Conservation (phyloP, 2,797 vertebrate species). For the Tragelaphus oryx region DNA sequence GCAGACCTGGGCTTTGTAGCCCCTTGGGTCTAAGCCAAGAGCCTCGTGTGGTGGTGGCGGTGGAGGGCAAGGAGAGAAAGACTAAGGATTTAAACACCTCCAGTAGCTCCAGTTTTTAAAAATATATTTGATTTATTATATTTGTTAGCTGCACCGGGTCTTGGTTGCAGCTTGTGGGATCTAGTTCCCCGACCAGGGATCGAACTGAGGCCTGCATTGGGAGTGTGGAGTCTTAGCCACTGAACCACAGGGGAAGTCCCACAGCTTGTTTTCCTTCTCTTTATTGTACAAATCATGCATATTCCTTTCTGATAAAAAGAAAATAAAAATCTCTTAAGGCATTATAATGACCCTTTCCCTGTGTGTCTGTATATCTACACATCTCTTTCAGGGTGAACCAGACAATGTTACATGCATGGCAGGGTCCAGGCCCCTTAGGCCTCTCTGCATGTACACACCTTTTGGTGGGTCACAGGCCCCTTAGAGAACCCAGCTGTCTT, state of each 20-base stretch:
- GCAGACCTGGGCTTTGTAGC: rapidly evolving
- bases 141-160: background rate
- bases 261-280: background rate
- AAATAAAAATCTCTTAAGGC: background rate
- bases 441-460: background rate
- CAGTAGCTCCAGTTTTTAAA: background rate
- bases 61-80: background rate
- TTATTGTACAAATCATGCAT: background rate
- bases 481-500: background rate
- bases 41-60: background rate
- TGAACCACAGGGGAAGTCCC: background rate
- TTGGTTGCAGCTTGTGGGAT: background rate
- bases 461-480: background rate
- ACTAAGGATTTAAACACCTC: background rate
- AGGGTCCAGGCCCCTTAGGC: too few species aligned
- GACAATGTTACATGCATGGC: background rate
- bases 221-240: background rate
- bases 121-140: background rate
- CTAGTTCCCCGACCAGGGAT: background rate
- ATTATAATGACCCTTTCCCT: background rate
- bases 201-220: background rate
- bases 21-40: background rate
- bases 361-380: rapidly evolving
- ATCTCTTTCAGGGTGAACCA: background rate
- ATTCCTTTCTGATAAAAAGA: background rate